Conservation (phyloP, 2,113 vertebrate genomes). For the Laterallus jamaicensis region DNA sequence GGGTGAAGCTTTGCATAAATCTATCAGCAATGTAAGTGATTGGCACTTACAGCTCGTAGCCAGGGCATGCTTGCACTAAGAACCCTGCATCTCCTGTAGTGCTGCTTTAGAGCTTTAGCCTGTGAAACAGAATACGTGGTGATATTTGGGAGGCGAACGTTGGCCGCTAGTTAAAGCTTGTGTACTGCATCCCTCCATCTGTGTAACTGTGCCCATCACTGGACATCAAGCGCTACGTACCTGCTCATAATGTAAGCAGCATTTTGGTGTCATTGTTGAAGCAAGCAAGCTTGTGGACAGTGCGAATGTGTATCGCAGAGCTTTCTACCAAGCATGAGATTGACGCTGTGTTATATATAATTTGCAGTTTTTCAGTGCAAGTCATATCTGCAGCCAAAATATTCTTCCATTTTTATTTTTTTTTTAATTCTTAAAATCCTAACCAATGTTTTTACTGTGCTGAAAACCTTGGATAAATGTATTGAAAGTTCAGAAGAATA, state of each 20-base stretch:
- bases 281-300: constrained; percentile 60
- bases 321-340: constrained; percentile 57
- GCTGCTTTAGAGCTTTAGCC: constrained; percentile 65
- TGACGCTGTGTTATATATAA: constrained; percentile 33
- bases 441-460: background rate
- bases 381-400: background rate
- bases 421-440: background rate
- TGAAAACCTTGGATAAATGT: background rate
- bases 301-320: constrained; percentile 41
- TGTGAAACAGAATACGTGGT: background rate
- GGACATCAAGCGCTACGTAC: background rate
- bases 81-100: constrained; percentile 59
- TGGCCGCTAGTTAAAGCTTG: constrained; percentile 44
- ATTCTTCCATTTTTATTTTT: background rate
- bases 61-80: constrained; percentile 78
- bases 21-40: constrained; percentile 90
- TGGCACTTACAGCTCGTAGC: constrained; percentile 73
- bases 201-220: constrained; percentile 15
- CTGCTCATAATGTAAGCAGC: constrained; percentile 19
- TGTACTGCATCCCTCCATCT: constrained; percentile 51
- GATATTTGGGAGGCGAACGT: background rate
- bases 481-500: background rate
- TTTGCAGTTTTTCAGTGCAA: constrained; percentile 31
- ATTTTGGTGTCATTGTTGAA: constrained; percentile 24
- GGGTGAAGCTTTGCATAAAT: constrained; percentile 90